Evolutionary conservation across 2,888 invertebrate genomes (phyloP), one percentile per base, ranked within the genome.

Genomic region (Polylopha cassiicola): DNA sequence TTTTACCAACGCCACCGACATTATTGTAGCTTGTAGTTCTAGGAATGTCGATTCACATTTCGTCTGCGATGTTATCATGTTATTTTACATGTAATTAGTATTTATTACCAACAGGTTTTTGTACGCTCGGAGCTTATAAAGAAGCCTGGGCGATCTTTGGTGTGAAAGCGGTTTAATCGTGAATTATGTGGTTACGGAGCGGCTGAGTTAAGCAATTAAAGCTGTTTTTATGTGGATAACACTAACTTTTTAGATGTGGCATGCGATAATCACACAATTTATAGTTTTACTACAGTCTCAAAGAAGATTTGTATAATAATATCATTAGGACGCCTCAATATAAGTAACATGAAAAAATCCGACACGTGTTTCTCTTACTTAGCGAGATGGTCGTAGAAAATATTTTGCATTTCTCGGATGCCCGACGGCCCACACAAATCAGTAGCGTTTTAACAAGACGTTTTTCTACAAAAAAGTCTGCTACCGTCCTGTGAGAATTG

Each of bases 11-110:
- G 50, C 47, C 52, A 51, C 60, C 37, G 45, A 43, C 41, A 43
- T 33, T 44, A 44, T 47, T 38, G 58, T 53, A 59, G 62, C 59
- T 55, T 64, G 62, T 71, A 70, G 68, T 65, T 66, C 64, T 54
- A 59, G 69, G 78, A 76, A 49, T 48, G 43, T 43, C 33, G 38
- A 45, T 44, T 47, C 34, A 43, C 32, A 74, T 76, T 77, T 77
- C 56, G 62, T 67, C 48, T 55, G 62, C 67, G 81, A 84, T 81
- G 70, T 65, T 80, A 81, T 82, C 82, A 55, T 73, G 67, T 73
- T 78, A 75, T 82, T 82, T 80, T 73, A 75, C 78, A 70, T 69
- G 84, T 85, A 84, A 85, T 84, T 82, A 79, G 80, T 82, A 84
- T 81, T 84, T 84, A 82, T 84, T 79, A 73, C 75, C 50, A 55